Evolutionary conservation across 2,113 vertebrate species (phyloP), one percentile per base, ranked within the genome.

Genomic region (Pyrgilauda ruficollis): DNA sequence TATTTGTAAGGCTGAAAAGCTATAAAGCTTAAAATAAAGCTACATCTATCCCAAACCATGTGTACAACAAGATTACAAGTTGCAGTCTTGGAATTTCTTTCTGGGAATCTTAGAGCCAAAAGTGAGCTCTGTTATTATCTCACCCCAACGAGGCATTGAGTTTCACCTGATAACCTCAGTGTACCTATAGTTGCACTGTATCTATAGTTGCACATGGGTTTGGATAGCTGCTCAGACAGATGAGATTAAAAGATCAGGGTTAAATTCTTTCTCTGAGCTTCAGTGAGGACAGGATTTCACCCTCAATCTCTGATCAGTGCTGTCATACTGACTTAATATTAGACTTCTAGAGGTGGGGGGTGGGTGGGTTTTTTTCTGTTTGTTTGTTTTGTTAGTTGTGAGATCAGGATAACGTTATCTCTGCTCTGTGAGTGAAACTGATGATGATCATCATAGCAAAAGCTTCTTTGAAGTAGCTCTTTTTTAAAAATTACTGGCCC

Each of bases 171-270:
- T 87, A 89, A 70, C 18, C 4, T 8, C 35, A 35, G 30, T 17
- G 15, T 53, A 11, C 73, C 2, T 1, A 0, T 37, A n/a, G 35
- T 41, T 28, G 17, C 31, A 11, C 1, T 41, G 39, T 53, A 11
- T 76, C 2, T 1, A 0, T 37, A n/a, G 35, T 41, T 28, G 17
- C 31, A 10, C 1, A 0, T 41, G 15, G 5, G 46, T 83, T 76
- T 63, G 37, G 13, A 13, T 35, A 33, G 55, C 43, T 53, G 37
- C 64, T 87, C n/a, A 78, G 15, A 33, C 49, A 83, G 20, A 41
- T 0, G 1, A 89, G n/a, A 33, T 84, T 53, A 46, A 67, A 92
- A 66, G 26, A 46, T 84, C 5, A 5, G 22, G 27, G 6, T 33
- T 59, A 83, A 61, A 49, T 44, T 61, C 19, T 75, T 82, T 19